Conservation (phyloP, 1,140 invertebrate genomes). For the Zophobas morio region DNA sequence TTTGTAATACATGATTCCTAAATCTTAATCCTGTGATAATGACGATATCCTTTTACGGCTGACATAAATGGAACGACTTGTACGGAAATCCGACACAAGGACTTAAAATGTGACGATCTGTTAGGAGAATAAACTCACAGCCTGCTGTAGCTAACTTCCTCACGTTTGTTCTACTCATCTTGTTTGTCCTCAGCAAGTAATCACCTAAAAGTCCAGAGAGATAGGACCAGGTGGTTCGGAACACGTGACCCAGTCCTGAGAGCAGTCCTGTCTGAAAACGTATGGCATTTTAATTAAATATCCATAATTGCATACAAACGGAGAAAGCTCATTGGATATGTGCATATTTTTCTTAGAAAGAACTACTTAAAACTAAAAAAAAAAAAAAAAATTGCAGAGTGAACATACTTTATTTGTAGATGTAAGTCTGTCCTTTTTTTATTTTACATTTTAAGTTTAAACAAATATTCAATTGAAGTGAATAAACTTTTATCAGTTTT, state of each 20-base stretch:
- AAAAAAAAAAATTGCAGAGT: no score
- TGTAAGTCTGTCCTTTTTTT: no score
- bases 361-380: no score
- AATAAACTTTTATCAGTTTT: no score
- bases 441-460: no score
- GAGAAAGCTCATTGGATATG: not conserved
- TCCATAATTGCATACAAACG: not conserved
- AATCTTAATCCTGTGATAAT: not conserved
- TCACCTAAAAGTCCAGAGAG: conserved; percentile 75
- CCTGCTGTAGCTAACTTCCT: conserved; percentile 75
- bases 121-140: conserved; percentile 68
- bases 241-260: conserved; percentile 77
- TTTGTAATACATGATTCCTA: conserved; percentile 15
- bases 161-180: conserved; percentile 74
- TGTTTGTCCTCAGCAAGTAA: conserved; percentile 73
- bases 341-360: no score
- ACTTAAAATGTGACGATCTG: not conserved
- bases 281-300: not conserved
- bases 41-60: conserved; percentile 9
- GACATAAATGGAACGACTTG: conserved; percentile 5
- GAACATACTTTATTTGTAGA: no score
- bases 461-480: no score
- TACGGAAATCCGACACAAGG: not conserved
- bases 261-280: conserved; percentile 74
- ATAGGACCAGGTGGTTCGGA: conserved; percentile 76